Evolutionary conservation across 2,888 invertebrate species (phyloP).

Genomic region (Diaperis boleti): DNA sequence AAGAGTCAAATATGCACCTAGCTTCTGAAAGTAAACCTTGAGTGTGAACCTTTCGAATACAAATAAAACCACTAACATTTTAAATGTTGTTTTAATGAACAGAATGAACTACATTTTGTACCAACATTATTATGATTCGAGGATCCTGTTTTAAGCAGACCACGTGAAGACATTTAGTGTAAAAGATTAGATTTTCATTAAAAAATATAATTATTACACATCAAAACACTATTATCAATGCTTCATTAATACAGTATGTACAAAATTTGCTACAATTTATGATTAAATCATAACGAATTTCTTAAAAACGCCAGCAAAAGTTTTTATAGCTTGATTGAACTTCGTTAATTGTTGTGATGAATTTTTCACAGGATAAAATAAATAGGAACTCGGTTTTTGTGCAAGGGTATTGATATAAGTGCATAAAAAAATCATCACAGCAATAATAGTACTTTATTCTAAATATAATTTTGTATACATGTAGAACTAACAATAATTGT

Average conservation of each 20-base stretch:
- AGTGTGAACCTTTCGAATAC: not conserved
- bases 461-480: constrained; percentile 54
- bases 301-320: not conserved
- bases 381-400: constrained; percentile 32
- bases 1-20: not conserved
- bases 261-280: constrained; percentile 8
- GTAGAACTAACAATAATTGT: constrained; percentile 51
- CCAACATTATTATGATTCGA: constrained; percentile 19
- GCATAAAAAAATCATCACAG: constrained; percentile 46
- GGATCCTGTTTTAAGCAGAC: constrained; percentile 9
- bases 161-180: constrained; percentile 33
- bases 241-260: constrained; percentile 17
- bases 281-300: constrained; percentile 11
- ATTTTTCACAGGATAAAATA: constrained; percentile 24
- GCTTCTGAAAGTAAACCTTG: not conserved
- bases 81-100: not conserved
- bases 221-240: constrained; percentile 13
- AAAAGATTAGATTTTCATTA: constrained; percentile 21
- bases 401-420: constrained; percentile 13
- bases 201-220: constrained; percentile 25
- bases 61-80: not conserved
- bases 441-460: constrained; percentile 53
- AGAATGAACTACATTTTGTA: constrained; percentile 18
- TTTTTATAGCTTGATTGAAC: no score
- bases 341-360: constrained; percentile 38